A percentile compares a stretch with the other conserved stretches of the same genome.
Evolutionary conservation across 1,140 invertebrate species (phyloP).

Genomic region (Ceratosolen solmsi): DNA sequence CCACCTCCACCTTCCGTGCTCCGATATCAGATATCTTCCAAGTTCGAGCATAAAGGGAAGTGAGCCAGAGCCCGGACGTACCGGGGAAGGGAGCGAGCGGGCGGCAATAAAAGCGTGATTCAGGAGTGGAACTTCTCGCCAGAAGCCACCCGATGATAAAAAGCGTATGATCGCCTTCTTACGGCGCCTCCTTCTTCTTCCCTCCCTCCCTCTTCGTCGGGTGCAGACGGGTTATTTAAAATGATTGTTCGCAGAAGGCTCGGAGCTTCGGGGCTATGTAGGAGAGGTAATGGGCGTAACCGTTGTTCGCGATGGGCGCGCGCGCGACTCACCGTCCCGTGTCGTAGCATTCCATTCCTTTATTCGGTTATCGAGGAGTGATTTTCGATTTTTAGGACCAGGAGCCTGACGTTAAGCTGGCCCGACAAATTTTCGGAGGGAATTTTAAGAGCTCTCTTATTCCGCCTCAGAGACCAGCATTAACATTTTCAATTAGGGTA

Average conservation of each 20-base stretch:
- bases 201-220: slow-evolving; percentile 35
- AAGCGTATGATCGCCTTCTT: slow-evolving; percentile 46
- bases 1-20: neutral
- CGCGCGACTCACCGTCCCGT: neutral
- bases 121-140: slow-evolving; percentile 13
- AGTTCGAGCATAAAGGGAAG: slow-evolving; percentile 42
- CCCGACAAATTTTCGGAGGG: neutral
- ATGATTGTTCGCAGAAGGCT: slow-evolving; percentile 1
- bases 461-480: neutral
- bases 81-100: neutral
- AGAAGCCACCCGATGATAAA: slow-evolving; percentile 39
- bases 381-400: neutral
- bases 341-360: neutral
- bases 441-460: neutral
- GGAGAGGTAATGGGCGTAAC: slow-evolving; percentile 14
- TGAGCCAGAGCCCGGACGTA: neutral
- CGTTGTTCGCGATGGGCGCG: neutral
- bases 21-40: slow-evolving; percentile 46
- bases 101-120: slow-evolving; percentile 44
- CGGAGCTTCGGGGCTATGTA: neutral
- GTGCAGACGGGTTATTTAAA: slow-evolving; percentile 5
- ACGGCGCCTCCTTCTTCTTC: slow-evolving; percentile 36
- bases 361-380: neutral
- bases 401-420: neutral
- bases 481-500: neutral